Evolutionary conservation across 2,113 vertebrate genomes (phyloP), one percentile per base, ranked within the genome.

Genomic region (Lontra canadensis): DNA sequence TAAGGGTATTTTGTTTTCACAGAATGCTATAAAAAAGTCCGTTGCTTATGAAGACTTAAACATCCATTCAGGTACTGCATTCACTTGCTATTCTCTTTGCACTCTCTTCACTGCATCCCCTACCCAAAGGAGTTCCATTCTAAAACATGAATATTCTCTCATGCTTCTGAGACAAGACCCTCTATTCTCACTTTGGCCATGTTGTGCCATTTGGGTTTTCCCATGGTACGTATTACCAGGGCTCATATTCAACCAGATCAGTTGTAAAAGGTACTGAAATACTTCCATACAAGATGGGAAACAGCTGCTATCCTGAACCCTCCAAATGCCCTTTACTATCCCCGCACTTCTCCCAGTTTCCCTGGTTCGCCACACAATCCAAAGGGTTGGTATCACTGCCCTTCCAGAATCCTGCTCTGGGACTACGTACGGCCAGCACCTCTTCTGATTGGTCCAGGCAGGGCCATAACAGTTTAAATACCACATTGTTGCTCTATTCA

Each of bases 1-100:
- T 8, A 31, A 29, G 71, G 67, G 71, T n/a, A 12, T 52, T 93
- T 88, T n/a, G 83, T 96, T 74, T 94, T 88, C 81, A 86, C 61
- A 74, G 55, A 79, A 39, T 81, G 49, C 26, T 78, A 4, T 79
- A 23, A 79, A 97, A 96, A 29, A 82, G 65, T 82, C 14, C 86
- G 42, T 69, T 52, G 76, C 36, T 92, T 11, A 7, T 42, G 36
- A 65, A 67, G 14, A 31, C 73, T 57, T 81, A 88, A 65, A 83
- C 29, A 82, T 88, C 29, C 26, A 49, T n/a, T 8, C 69, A 44
- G 59, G 17, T 12, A 42, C 82, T 69, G 1, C 36, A 47, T 55
- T 63, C 14, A 44, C 55, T 2, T 36, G 0, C 39, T 57, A 15
- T 11, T 57, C 14, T 10, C 17, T 82, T 71, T 14, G 57, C 3